phyloP scores from a whole-genome alignment of 2,888 invertebrate species.

The Eristalis intricaria region DNA sequence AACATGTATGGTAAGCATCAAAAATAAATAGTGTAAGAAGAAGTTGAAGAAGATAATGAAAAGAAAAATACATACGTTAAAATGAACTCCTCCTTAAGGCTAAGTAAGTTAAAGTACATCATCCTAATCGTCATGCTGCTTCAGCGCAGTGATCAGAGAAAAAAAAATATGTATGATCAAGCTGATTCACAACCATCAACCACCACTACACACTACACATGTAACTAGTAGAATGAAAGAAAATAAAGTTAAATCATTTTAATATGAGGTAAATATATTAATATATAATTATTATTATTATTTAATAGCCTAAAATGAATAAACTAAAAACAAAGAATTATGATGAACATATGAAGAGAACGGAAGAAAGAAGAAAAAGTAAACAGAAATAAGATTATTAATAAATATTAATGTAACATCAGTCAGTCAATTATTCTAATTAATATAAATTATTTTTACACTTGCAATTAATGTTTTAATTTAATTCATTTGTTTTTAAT shows the following conservation, averaged over 20 bases:
- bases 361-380: no score
- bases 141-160: not conserved
- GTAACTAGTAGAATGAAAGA: constrained; percentile 47
- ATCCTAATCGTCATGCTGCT: constrained; percentile 36
- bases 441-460: constrained; percentile 66
- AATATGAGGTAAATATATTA: constrained; percentile 46
- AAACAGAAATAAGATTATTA: constrained; percentile 28
- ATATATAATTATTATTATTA: constrained; percentile 55
- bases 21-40: constrained; percentile 26
- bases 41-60: not conserved
- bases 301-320: constrained; percentile 25
- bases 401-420: constrained; percentile 30
- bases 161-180: constrained; percentile 20
- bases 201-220: constrained; percentile 36
- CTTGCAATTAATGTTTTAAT: constrained; percentile 55
- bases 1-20: constrained; percentile 56
- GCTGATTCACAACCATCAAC: constrained; percentile 30
- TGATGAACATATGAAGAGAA: constrained; percentile 1
- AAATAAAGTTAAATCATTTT: constrained; percentile 36
- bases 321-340: constrained; percentile 20
- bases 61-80: not conserved
- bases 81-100: constrained; percentile 30
- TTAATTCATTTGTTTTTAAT: constrained; percentile 53
- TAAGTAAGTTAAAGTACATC: constrained; percentile 61
- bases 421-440: constrained; percentile 71